A percentile compares a stretch with the other conserved stretches of the same genome.
Conservation (phyloP, 2,113 vertebrate species). For the Xenopus tropicalis region UCB_Xtro_10.0 CM004443.2:165666001-165666500, state of each 20-base stretch:
- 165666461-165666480: conserved; percentile 40
- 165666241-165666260: conserved; percentile 9
- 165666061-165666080: too few relatives aligned
- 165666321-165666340: conserved; percentile 42
- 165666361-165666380: conserved; percentile 40
- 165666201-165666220: not conserved
- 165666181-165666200: not conserved
- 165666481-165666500: conserved; percentile 34
- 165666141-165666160: not conserved
- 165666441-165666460: conserved; percentile 42
- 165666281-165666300: conserved; percentile 31
- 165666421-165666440: conserved; percentile 41
- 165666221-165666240: conserved; percentile 19
- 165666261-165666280: conserved; percentile 10
- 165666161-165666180: not conserved
- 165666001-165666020: too few relatives aligned
- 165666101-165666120: too few relatives aligned
- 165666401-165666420: conserved; percentile 41
- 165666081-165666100: too few relatives aligned
- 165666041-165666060: too few relatives aligned
- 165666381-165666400: conserved; percentile 44
- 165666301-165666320: conserved; percentile 39
- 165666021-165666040: too few relatives aligned
- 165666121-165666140: too few relatives aligned
- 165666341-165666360: conserved; percentile 38